A percentile compares a stretch with the other conserved stretches of the same genome.
Conservation (phyloP, 2,888 invertebrate genomes). For the Neoaliturus tenellus region DNA sequence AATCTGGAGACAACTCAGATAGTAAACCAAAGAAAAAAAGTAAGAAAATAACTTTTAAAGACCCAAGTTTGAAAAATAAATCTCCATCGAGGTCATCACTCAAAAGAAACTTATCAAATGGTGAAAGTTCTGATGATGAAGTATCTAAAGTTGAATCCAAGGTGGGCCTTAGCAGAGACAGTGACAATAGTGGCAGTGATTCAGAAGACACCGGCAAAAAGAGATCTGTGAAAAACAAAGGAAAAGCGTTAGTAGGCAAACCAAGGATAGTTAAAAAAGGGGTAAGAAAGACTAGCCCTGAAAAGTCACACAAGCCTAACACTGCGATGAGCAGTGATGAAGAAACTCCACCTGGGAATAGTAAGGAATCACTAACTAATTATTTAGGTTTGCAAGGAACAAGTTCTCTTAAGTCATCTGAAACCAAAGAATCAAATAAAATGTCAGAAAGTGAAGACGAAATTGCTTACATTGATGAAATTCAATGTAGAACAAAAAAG, state of each 20-base stretch:
- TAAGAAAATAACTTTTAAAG: neutral
- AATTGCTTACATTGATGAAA: neutral
- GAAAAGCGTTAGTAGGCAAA: slow-evolving; percentile 24
- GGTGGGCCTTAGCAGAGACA: neutral
- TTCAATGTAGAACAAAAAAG: neutral
- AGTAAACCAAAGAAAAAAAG: slow-evolving; percentile 43
- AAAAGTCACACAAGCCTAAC: neutral
- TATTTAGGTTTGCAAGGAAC: slow-evolving; percentile 24
- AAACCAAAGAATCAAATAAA: neutral
- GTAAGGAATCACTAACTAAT: slow-evolving; percentile 22
- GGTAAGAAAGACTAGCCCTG: neutral
- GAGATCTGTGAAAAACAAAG: neutral
- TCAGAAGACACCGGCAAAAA: neutral
- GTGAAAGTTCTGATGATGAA: slow-evolving; percentile 34
- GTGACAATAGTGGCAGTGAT: neutral
- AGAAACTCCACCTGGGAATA: neutral
- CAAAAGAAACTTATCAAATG: neutral
- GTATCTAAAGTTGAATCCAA: neutral
- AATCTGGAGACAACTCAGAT: slow-evolving; percentile 4
- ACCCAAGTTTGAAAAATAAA: neutral
- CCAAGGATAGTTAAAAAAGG: slow-evolving; percentile 32
- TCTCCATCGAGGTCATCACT: neutral
- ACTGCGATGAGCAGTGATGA: slow-evolving; percentile 23
- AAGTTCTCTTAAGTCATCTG: neutral
- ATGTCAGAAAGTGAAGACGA: slow-evolving; percentile 33